Conservation (phyloP, 2,888 invertebrate genomes). For the Synanthedon vespiformis region DNA sequence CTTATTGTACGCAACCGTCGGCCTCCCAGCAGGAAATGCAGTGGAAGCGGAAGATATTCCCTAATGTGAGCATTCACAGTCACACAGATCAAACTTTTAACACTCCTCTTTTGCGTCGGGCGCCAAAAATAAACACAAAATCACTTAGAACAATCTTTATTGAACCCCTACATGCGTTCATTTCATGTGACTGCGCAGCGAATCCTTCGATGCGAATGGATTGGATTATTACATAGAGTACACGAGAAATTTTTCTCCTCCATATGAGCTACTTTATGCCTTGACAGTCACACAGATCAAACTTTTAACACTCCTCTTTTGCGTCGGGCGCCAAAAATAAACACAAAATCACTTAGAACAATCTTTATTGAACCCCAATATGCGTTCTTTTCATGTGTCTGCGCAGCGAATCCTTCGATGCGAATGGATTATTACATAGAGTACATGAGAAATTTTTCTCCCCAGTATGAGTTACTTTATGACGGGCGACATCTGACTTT, state of each 20-base stretch:
- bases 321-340: neutral
- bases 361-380: slow-evolving; percentile 2
- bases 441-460: slow-evolving; percentile 40
- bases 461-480: slow-evolving; percentile 44
- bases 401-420: slow-evolving; percentile 45
- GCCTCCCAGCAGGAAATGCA: too few relatives aligned
- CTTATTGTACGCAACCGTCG: too few relatives aligned
- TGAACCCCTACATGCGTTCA: slow-evolving; percentile 24
- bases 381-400: slow-evolving; percentile 46
- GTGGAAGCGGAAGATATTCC: too few relatives aligned
- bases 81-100: too few relatives aligned
- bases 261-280: too few relatives aligned
- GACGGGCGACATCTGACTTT: slow-evolving; percentile 40
- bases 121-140: neutral
- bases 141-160: neutral
- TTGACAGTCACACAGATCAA: too few relatives aligned
- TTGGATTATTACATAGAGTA: slow-evolving; percentile 23
- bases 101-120: too few relatives aligned
- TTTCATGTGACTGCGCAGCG: slow-evolving; percentile 43
- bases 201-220: slow-evolving; percentile 52
- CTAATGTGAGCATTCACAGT: too few relatives aligned
- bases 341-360: neutral
- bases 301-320: too few relatives aligned
- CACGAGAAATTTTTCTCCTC: too few relatives aligned
- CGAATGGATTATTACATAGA: slow-evolving; percentile 36